A percentile compares a stretch with the other conserved stretches of the same genome.
Conservation (phyloP, 2,797 vertebrate genomes). For the Rhabdomys pumilio region DNA sequence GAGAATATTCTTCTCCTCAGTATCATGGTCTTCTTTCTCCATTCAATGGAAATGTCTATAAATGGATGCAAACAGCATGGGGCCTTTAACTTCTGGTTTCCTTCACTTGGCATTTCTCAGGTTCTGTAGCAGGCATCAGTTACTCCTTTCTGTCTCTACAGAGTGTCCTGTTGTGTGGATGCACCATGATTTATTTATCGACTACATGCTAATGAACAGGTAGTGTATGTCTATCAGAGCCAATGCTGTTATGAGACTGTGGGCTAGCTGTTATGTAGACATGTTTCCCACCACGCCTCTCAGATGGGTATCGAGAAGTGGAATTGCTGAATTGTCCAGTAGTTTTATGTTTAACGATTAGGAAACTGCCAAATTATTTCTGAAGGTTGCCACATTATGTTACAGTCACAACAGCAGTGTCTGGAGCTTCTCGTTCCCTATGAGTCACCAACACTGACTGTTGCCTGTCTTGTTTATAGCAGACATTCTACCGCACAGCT, state of each 20-base stretch:
- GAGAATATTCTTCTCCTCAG: background rate
- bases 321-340: background rate
- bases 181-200: background rate
- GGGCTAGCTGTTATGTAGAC: background rate
- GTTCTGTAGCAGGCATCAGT: background rate
- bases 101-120: conserved; percentile 46
- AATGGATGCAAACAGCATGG: background rate
- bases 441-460: background rate
- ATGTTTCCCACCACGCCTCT: background rate
- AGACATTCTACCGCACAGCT: background rate
- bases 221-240: background rate
- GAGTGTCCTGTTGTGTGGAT: background rate
- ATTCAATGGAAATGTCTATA: background rate
- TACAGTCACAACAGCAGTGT: background rate
- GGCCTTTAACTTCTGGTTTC: background rate
- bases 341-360: conserved; percentile 47
- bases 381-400: background rate
- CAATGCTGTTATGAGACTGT: background rate
- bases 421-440: background rate
- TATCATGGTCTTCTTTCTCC: background rate
- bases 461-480: conserved; percentile 17
- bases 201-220: background rate
- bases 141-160: background rate
- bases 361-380: conserved; percentile 45
- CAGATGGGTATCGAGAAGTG: background rate